Percentiles rank a stretch among this genome's conserved stretches.
Conservation (phyloP, 2,797 vertebrate genomes). For the Champsocephalus gunnari region DNA sequence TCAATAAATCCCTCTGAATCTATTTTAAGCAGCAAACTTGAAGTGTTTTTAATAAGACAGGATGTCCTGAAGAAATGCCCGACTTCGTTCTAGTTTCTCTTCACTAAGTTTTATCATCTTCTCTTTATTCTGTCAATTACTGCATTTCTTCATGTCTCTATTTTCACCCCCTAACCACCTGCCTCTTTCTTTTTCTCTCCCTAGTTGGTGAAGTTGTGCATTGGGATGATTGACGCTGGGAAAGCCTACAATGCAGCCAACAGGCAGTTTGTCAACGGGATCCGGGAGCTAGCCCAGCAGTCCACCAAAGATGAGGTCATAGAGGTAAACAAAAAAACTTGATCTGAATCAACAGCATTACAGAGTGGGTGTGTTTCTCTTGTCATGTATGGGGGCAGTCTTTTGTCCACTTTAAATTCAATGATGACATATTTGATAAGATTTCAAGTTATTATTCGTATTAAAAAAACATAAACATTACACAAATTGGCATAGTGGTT, state of each 20-base stretch:
- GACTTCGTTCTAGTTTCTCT: slow-evolving; percentile 4
- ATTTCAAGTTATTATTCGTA: background rate
- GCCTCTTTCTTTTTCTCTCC: slow-evolving; percentile 45
- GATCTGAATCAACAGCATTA: background rate
- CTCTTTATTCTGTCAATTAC: background rate
- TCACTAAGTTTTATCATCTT: slow-evolving; percentile 12
- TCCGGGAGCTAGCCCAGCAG: slow-evolving; percentile 95
- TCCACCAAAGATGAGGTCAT: slow-evolving; percentile 94
- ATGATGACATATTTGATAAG: background rate
- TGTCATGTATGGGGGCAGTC: background rate
- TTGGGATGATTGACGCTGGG: slow-evolving; percentile 97
- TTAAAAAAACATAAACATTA: background rate
- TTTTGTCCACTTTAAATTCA: background rate
- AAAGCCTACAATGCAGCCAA: slow-evolving; percentile 97
- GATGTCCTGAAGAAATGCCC: slow-evolving; percentile 10
- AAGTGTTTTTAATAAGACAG: slow-evolving; percentile 14
- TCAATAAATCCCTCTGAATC: background rate
- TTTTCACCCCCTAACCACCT: background rate
- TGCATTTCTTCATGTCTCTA: background rate
- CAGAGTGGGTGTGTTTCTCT: background rate
- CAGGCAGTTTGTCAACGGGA: slow-evolving; percentile 96
- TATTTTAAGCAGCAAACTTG: slow-evolving; percentile 19
- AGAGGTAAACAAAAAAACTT: slow-evolving; percentile 85
- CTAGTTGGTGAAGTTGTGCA: slow-evolving; percentile 97
- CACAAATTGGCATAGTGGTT: background rate